Evolutionary conservation across 2,888 invertebrate species (phyloP), one percentile per base, ranked within the genome.

Genomic region (Drosophila vallismaia): DNA sequence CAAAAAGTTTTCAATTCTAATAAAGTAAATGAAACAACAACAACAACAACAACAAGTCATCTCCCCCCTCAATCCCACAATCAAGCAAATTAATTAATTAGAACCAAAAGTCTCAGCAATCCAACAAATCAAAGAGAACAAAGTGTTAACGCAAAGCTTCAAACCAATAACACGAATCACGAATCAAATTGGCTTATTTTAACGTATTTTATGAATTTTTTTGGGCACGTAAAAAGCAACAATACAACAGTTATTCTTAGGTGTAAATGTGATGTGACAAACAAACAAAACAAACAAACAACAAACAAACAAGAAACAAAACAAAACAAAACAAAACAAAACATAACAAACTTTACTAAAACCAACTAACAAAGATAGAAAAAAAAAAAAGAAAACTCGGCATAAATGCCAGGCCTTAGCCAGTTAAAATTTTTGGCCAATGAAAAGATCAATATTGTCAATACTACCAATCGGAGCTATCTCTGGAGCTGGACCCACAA

Each of bases 141-240:
- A 19, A 19, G 19, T 19, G 19, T 19, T 19, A 19, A 19, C 19
- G 19, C 19, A 52, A 50, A 53, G 12, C 45, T 42, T 28, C 42
- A 54, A 49, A 50, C 31, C 50, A 42, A 12, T 38, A 56, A 31
- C 29, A 50, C 19, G 19, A 19, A 68, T 44, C 44, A 52, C 28
- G 33, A 48, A 31, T 51, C 58, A 76, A 79, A 79, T 77, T 77
- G 77, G 80, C 77, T 69, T 53, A 69, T 54, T 70, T 49, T 51
- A 51, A 19, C 48, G 6, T 68, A 57, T 70, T 67, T 64, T 36
- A 73, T 69, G 82, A 38, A 84, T 80, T 80, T 80, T 80, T 80
- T 80, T 80, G 84, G 72, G 80, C 80, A 80, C 80, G 80, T 84
- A 84, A 74, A 67, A 33, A 50, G 50, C 36, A 52, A 46, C 29